Conservation (phyloP, 2,888 invertebrate species). For the Hanleya hanleyi region DNA sequence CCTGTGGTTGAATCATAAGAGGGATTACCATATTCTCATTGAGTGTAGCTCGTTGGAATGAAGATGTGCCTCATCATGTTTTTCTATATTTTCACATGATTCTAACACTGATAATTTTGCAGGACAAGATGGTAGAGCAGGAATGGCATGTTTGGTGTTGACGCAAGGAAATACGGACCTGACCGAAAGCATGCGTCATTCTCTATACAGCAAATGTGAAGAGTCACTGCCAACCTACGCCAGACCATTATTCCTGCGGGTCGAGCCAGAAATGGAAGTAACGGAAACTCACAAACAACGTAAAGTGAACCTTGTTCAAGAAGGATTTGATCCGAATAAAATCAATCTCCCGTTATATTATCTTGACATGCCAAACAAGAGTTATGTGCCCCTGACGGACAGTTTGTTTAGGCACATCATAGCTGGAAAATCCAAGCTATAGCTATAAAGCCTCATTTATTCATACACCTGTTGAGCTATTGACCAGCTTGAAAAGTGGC, state of each 20-base stretch:
- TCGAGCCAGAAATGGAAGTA: slow-evolving; percentile 41
- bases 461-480: not conserved
- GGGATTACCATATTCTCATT: too few relatives aligned
- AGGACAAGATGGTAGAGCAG: not conserved
- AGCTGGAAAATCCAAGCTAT: not conserved
- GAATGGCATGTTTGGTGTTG: not conserved
- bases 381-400: slow-evolving; percentile 24
- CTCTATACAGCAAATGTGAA: slow-evolving; percentile 38
- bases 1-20: too few relatives aligned
- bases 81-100: too few relatives aligned
- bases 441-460: too few relatives aligned
- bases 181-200: not conserved
- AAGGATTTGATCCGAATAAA: slow-evolving; percentile 48
- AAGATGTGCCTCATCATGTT: too few relatives aligned
- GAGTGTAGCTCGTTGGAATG: too few relatives aligned
- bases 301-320: slow-evolving; percentile 50
- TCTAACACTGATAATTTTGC: too few relatives aligned
- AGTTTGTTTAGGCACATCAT: not conserved
- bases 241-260: slow-evolving; percentile 55
- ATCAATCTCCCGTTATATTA: slow-evolving; percentile 46
- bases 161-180: not conserved
- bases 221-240: slow-evolving; percentile 55
- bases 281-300: slow-evolving; percentile 60
- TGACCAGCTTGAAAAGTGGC: too few relatives aligned
- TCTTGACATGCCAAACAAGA: slow-evolving; percentile 38